Percentiles rank a stretch among this genome's conserved stretches.
These are phyloP conservation scores for Anneissia japonica DNA, from an alignment of 35 echinoderm and acorn worm genomes.

Conservation along the genomic window DNA sequence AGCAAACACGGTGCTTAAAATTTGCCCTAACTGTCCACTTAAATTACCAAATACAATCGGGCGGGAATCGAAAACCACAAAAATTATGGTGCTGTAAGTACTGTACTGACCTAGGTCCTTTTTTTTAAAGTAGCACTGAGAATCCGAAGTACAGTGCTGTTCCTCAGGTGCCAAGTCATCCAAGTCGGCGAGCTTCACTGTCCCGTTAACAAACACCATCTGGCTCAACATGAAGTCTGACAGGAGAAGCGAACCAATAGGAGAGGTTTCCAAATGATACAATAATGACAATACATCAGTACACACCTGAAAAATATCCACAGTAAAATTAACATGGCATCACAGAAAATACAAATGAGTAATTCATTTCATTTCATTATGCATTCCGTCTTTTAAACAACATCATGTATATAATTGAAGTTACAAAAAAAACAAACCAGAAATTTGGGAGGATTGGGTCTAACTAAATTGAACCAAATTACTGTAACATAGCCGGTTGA, in stretches of 20 bases:
- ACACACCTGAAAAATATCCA: slow-evolving; percentile 8
- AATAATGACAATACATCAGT: slow-evolving; percentile 46
- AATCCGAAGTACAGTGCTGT: slow-evolving; percentile 26
- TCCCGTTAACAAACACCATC: slow-evolving; percentile 55
- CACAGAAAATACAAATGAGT: no score
- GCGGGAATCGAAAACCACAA: no score
- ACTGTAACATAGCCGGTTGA: no score
- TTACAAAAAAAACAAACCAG: no score
- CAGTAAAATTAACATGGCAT: neutral
- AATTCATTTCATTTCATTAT: no score
- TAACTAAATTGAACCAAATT: neutral
- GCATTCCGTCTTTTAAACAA: no score
- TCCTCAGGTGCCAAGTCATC: slow-evolving; percentile 79
- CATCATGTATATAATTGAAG: neutral
- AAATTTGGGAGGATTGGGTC: no score
- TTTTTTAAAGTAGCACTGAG: slow-evolving; percentile 45
- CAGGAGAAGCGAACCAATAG: slow-evolving; percentile 65
- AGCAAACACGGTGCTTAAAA: no score
- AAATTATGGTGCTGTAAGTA: no score
- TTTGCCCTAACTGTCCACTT: no score
- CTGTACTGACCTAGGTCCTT: neutral
- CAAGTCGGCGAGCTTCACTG: slow-evolving; percentile 62
- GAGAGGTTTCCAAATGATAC: slow-evolving; percentile 55
- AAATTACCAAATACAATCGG: no score
- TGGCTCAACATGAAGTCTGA: slow-evolving; percentile 76